A percentile compares a stretch with the other conserved stretches of the same genome.
These are phyloP conservation scores for Lissonota sp. DNA, from an alignment of 2,888 invertebrate genomes.

Conservation along the genomic window DNA sequence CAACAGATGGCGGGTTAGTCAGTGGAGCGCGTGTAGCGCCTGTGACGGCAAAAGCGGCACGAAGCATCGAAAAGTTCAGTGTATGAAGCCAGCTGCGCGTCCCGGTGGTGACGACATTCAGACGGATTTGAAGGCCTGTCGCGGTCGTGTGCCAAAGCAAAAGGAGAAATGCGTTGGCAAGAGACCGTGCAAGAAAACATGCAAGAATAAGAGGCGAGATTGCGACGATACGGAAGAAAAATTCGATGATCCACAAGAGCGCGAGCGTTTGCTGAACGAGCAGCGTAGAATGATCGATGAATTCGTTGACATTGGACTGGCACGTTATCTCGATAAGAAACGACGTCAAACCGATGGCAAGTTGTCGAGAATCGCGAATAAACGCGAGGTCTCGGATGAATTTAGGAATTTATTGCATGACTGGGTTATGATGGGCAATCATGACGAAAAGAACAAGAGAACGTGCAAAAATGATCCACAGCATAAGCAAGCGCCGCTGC, in stretches of 20 bases:
- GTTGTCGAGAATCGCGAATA: conserved; percentile 45
- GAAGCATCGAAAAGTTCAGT: conserved; percentile 84
- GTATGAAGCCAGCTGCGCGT: conserved; percentile 83
- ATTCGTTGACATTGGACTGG: conserved; percentile 71
- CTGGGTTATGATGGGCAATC: conserved; percentile 63
- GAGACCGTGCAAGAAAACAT: conserved; percentile 73
- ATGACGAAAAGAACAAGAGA: conserved; percentile 54
- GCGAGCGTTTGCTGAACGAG: conserved; percentile 29
- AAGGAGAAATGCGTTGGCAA: conserved; percentile 71
- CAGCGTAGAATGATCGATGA: conserved; percentile 68
- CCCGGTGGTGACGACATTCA: conserved; percentile 83
- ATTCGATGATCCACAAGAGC: conserved; percentile 9
- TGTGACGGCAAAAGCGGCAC: conserved; percentile 84
- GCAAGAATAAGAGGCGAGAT: conserved; percentile 67
- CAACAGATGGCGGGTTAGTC: conserved; percentile 87
- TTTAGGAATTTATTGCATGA: conserved; percentile 71
- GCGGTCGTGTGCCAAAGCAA: conserved; percentile 74
- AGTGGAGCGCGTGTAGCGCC: conserved; percentile 87
- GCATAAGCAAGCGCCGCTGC: not conserved
- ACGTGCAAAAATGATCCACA: conserved; percentile 52
- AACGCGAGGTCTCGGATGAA: conserved; percentile 61
- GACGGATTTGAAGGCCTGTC: conserved; percentile 73
- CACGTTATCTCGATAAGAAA: conserved; percentile 67
- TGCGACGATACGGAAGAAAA: conserved; percentile 18
- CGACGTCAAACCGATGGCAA: conserved; percentile 12